A percentile compares a stretch with the other conserved stretches of the same genome.
Conservation (phyloP, 64 coral and sea anemone genomes). For the Montipora cactus region DNA sequence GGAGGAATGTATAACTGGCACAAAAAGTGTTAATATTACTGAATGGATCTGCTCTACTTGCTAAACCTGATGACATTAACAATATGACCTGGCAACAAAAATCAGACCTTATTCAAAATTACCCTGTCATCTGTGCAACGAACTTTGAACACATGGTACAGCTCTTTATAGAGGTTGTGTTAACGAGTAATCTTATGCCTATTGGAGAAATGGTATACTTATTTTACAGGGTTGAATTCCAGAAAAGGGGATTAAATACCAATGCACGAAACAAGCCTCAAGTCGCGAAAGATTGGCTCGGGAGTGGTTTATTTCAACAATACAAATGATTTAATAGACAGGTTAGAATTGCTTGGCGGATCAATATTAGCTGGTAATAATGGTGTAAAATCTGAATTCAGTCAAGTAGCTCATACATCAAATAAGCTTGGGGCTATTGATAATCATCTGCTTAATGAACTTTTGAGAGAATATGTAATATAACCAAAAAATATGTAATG, state of each 20-base stretch:
- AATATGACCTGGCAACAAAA: too few species aligned
- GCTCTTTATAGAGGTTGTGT: too few species aligned
- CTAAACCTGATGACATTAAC: too few species aligned
- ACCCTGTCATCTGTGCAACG: too few species aligned
- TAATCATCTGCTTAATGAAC: not conserved
- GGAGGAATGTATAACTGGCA: too few species aligned
- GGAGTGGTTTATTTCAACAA: slow-evolving; percentile 46
- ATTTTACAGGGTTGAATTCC: too few species aligned
- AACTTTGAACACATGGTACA: too few species aligned
- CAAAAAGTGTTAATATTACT: too few species aligned
- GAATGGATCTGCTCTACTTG: too few species aligned
- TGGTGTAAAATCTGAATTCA: slow-evolving; percentile 38
- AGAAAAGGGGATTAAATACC: not conserved
- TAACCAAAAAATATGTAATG: not conserved
- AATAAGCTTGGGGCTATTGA: not conserved
- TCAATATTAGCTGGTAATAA: slow-evolving; percentile 37
- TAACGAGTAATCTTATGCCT: too few species aligned
- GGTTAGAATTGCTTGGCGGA: slow-evolving; percentile 3
- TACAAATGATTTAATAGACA: not conserved
- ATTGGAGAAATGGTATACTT: too few species aligned
- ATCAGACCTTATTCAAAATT: too few species aligned
- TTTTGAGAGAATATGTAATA: slow-evolving; percentile 11
- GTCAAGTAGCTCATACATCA: not conserved
- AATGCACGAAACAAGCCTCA: slow-evolving; percentile 14
- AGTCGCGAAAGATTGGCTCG: not conserved